Percentiles rank a stretch among this genome's conserved stretches.
phyloP scores from a whole-genome alignment of 1,140 invertebrate species.

The Ceratosolen fusciceps region DNA sequence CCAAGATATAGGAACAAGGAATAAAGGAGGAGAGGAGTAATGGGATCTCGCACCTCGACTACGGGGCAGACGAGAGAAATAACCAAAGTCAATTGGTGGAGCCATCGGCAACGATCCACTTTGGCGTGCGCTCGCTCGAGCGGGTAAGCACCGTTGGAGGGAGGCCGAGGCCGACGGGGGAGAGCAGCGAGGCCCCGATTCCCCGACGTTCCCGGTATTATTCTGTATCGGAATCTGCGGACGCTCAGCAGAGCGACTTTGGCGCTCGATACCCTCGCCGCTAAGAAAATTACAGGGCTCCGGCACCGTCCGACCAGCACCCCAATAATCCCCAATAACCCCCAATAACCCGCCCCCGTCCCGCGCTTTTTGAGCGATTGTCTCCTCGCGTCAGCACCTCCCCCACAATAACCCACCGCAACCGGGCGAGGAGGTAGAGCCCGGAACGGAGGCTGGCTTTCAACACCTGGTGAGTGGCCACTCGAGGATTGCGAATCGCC shows the following conservation, averaged over 20 bases:
- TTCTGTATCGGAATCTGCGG: slow-evolving; percentile 14
- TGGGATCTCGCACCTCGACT: background rate
- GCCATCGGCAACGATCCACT: slow-evolving; percentile 36
- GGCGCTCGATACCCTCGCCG: background rate
- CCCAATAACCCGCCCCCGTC: background rate
- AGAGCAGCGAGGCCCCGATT: background rate
- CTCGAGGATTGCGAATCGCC: background rate
- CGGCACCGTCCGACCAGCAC: background rate
- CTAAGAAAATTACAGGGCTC: slow-evolving; percentile 30
- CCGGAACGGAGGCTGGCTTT: background rate
- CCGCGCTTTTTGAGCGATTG: background rate
- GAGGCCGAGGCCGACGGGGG: background rate
- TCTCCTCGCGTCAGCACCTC: background rate
- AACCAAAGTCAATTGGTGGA: background rate
- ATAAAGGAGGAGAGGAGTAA: background rate
- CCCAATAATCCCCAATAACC: background rate
- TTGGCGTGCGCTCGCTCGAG: background rate
- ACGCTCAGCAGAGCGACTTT: background rate
- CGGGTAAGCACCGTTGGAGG: too few relatives aligned
- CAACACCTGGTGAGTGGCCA: slow-evolving; percentile 28
- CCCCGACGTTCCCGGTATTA: background rate
- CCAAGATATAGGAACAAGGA: background rate
- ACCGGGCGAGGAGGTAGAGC: too few relatives aligned
- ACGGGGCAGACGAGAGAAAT: background rate
- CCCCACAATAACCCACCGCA: too few relatives aligned